Evolutionary conservation across 2,888 invertebrate genomes (phyloP).

Genomic region (Pherbina coryleti): DNA sequence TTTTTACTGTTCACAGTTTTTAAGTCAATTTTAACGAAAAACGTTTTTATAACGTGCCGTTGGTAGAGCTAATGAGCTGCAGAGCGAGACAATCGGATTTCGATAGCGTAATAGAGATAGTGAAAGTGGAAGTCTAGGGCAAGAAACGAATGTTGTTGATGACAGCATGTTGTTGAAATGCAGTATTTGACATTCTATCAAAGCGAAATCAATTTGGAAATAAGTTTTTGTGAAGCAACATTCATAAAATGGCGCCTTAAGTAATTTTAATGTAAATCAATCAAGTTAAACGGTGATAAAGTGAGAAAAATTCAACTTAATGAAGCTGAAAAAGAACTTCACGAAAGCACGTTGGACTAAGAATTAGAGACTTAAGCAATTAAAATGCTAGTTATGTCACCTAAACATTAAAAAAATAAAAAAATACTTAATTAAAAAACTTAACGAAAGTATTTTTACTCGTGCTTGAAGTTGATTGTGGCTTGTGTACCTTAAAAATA

Average conservation of each 20-base stretch:
- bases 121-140: background rate
- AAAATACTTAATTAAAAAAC: background rate
- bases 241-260: background rate
- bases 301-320: background rate
- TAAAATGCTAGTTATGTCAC: no score
- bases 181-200: background rate
- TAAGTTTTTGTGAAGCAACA: no score
- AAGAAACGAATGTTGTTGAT: background rate
- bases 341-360: background rate
- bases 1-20: conserved; percentile 26
- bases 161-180: conserved; percentile 14
- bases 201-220: conserved; percentile 15
- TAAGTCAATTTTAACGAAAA: conserved; percentile 35
- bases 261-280: background rate
- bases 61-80: conserved; percentile 11
- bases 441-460: conserved; percentile 18
- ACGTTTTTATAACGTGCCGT: conserved; percentile 46
- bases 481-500: background rate
- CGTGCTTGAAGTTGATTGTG: no score
- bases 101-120: background rate
- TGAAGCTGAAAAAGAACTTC: background rate
- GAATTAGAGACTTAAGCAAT: no score
- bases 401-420: no score
- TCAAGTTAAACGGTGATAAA: background rate
- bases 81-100: background rate